Evolutionary conservation across 2,888 invertebrate species (phyloP).

Genomic region (Strigamia crassipes): DNA sequence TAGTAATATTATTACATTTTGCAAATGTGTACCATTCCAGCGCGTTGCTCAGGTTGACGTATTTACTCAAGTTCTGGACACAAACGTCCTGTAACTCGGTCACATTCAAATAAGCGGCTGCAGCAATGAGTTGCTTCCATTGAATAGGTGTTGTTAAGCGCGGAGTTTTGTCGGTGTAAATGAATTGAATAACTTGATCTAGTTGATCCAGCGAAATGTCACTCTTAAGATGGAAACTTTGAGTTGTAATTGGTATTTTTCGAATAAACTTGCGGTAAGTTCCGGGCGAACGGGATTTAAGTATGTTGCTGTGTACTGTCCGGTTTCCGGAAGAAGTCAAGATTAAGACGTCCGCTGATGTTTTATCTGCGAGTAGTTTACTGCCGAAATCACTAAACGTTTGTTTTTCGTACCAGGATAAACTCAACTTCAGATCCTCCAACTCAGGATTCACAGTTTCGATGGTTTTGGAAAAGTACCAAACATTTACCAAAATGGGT

Average conservation of each 20-base stretch:
- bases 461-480: not conserved
- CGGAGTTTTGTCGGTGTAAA: not conserved
- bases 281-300: not conserved
- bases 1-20: slow-evolving; percentile 1
- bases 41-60: not conserved
- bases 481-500: not conserved
- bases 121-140: not conserved
- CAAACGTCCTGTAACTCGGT: not conserved
- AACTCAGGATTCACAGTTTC: not conserved
- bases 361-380: not conserved
- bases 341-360: not conserved
- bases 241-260: not conserved
- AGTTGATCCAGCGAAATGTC: not conserved
- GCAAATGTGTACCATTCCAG: not conserved
- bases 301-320: not conserved
- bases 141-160: not conserved
- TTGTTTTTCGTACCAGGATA: no score
- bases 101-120: not conserved
- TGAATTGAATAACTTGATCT: not conserved
- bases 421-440: not conserved
- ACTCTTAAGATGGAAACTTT: not conserved
- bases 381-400: not conserved
- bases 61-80: not conserved
- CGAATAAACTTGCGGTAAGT: not conserved
- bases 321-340: not conserved